Percentiles rank a stretch among this genome's conserved stretches.
Conservation (phyloP, 2,888 invertebrate genomes). For the Drosophila colorata region DNA sequence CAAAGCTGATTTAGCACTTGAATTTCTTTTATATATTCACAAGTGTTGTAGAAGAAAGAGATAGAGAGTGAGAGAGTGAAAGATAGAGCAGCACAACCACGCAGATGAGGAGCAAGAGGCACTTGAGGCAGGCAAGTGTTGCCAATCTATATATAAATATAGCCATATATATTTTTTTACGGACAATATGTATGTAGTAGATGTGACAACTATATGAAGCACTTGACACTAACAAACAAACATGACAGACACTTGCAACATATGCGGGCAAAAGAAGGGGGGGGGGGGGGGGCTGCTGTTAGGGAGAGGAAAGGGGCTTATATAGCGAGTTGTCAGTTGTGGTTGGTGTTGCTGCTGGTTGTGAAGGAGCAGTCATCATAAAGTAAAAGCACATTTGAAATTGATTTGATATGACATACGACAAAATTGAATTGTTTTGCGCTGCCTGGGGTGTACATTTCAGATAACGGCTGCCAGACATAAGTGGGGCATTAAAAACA, state of each 20-base stretch:
- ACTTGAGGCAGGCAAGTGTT: conserved; percentile 51
- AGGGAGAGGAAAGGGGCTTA: not conserved
- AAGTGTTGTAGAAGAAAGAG: conserved; percentile 1
- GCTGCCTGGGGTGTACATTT: conserved; percentile 32
- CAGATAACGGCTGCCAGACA: conserved; percentile 20
- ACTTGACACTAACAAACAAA: conserved; percentile 71
- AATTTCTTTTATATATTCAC: conserved; percentile 1
- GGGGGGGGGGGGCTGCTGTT: not conserved
- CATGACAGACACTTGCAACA: conserved; percentile 62
- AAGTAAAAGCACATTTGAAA: conserved; percentile 55
- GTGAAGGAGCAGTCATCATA: conserved; percentile 14
- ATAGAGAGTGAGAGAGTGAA: not conserved
- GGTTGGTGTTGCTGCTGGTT: not conserved
- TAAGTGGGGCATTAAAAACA: conserved; percentile 19
- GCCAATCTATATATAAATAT: conserved; percentile 45
- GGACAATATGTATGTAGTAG: not conserved
- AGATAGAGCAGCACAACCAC: not conserved
- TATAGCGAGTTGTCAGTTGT: conserved; percentile 39
- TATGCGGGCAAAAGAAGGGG: conserved; percentile 16
- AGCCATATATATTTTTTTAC: conserved; percentile 12
- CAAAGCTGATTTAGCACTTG: not conserved
- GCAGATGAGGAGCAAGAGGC: conserved; percentile 9
- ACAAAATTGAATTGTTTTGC: conserved; percentile 30
- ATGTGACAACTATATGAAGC: conserved; percentile 55
- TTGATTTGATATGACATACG: conserved; percentile 38